Conservation (phyloP, 2,113 vertebrate genomes). For the Notothenia coriiceps region DNA sequence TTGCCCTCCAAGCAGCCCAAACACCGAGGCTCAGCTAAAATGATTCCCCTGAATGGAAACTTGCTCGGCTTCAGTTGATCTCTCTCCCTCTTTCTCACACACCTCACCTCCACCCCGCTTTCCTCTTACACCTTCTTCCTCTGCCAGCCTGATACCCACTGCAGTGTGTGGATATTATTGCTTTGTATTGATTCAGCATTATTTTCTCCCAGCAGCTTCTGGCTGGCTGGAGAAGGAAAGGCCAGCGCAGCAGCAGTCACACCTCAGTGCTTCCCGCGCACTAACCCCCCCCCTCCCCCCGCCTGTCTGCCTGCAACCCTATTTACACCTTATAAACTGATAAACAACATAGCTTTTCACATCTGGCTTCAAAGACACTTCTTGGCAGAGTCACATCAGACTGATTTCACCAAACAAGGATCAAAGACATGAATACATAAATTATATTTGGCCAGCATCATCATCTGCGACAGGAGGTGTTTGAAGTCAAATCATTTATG, state of each 20-base stretch:
- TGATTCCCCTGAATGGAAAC: constrained; percentile 75
- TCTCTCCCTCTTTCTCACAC: constrained; percentile 4
- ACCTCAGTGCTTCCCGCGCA: constrained; percentile 59
- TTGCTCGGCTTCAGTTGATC: constrained; percentile 59
- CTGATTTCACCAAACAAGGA: constrained; percentile 17
- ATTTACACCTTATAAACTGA: constrained; percentile 45
- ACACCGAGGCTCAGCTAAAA: constrained; percentile 82
- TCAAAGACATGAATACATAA: constrained; percentile 29
- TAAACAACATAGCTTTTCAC: constrained; percentile 35
- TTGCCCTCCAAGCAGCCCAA: constrained; percentile 82
- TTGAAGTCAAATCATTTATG: constrained; percentile 45
- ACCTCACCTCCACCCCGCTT: constrained; percentile 19
- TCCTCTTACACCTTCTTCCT: constrained; percentile 62
- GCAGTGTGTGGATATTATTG: constrained; percentile 82
- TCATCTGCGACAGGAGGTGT: constrained; percentile 10
- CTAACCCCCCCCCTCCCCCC: neutral
- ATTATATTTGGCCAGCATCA: neutral
- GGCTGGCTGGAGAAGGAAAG: constrained; percentile 75
- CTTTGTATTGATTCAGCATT: constrained; percentile 84
- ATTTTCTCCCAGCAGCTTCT: constrained; percentile 79
- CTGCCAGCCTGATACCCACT: constrained; percentile 78
- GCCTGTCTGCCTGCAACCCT: constrained; percentile 31
- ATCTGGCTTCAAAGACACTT: constrained; percentile 33
- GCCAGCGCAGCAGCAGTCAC: constrained; percentile 80
- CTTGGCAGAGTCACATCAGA: neutral